These are phyloP conservation scores for Furnarius figulus DNA, from an alignment of 2,113 vertebrate genomes.

Conservation along the genomic window DNA sequence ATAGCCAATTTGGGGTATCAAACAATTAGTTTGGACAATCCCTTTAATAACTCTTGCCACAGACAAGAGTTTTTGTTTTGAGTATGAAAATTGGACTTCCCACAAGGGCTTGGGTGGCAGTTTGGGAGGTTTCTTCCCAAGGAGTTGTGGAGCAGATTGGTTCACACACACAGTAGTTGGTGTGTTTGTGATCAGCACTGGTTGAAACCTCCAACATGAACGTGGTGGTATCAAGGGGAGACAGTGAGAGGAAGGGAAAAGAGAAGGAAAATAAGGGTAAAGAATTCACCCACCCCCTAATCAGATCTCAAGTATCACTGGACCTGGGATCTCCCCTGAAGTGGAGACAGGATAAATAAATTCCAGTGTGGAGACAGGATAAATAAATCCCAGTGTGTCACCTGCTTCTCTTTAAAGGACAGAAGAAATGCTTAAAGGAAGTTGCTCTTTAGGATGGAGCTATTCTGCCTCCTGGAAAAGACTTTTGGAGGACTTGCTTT, in stretches of 20 bases:
- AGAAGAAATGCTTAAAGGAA: neutral
- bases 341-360: neutral
- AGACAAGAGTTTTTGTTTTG: neutral
- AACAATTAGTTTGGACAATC: neutral
- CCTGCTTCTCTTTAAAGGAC: neutral
- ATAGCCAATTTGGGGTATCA: neutral
- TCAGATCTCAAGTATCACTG: neutral
- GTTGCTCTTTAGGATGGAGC: neutral
- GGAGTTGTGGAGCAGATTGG: neutral
- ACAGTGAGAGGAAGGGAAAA: neutral
- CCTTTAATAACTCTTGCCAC: neutral
- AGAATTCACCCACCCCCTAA: neutral
- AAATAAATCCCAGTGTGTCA: neutral
- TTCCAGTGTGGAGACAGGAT: neutral
- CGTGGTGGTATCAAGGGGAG: rapidly evolving
- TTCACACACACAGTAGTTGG: no score
- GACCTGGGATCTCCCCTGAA: neutral
- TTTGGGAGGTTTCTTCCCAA: neutral
- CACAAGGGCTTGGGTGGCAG: rapidly evolving
- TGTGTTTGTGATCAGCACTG: neutral
- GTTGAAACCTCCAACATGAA: neutral
- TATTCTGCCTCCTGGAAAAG: neutral
- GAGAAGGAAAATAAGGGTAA: neutral
- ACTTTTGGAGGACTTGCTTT: neutral
- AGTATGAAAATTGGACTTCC: neutral